Conservation (phyloP, 2,797 vertebrate genomes). For the Chloroceryle inda region DNA sequence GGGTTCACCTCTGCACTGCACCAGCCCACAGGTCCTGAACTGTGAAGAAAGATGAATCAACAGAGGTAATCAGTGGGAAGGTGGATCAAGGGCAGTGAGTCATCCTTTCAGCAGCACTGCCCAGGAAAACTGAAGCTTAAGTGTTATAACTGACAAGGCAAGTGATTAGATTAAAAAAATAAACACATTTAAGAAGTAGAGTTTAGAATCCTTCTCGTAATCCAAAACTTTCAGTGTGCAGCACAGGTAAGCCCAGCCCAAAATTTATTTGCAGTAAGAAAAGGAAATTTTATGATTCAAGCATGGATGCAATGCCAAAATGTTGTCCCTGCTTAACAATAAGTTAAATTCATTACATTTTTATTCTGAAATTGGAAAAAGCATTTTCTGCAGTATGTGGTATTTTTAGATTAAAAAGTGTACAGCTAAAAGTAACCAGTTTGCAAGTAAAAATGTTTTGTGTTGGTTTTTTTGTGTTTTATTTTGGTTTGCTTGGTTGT, state of each 20-base stretch:
- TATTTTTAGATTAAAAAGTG: background rate
- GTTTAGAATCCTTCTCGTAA: background rate
- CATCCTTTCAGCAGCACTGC: background rate
- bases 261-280: background rate
- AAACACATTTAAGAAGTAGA: background rate
- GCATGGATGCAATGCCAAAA: background rate
- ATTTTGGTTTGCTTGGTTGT: too few relatives aligned
- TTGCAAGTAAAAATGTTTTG: background rate
- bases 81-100: background rate
- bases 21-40: rapidly evolving
- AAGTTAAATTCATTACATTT: background rate
- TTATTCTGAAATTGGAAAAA: background rate
- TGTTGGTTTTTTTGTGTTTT: too few relatives aligned
- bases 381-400: background rate
- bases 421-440: background rate
- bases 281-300: background rate
- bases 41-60: background rate
- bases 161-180: background rate
- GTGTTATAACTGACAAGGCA: background rate
- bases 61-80: background rate
- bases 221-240: background rate
- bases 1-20: background rate
- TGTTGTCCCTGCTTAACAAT: background rate
- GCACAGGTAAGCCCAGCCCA: background rate
- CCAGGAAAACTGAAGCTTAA: background rate